A percentile compares a stretch with the other conserved stretches of the same genome.
Evolutionary conservation across 2,888 invertebrate species (phyloP).

Genomic region (Catonia carolina): DNA sequence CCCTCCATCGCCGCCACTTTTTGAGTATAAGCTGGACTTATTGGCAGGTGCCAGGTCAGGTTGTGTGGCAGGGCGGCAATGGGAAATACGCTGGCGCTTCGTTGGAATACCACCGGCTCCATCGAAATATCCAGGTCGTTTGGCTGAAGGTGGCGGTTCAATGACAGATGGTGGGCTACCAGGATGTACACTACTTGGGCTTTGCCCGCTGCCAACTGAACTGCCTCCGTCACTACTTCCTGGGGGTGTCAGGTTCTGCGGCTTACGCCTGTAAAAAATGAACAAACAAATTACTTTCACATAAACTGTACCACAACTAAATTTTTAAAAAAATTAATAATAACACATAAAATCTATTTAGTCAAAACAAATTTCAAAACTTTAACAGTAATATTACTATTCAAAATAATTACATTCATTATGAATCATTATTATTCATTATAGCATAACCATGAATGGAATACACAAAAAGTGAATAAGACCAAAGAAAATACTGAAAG

Average conservation of each 20-base stretch:
- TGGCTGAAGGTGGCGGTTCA: constrained; percentile 46
- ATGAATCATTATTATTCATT: too few species aligned
- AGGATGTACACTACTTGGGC: constrained; percentile 61
- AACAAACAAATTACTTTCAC: too few species aligned
- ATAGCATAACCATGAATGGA: too few species aligned
- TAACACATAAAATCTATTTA: neutral
- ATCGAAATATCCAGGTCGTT: constrained; percentile 57
- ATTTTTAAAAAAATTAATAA: constrained; percentile 2
- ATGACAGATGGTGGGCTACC: constrained; percentile 57
- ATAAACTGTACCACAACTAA: too few species aligned
- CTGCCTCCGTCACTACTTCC: constrained; percentile 74
- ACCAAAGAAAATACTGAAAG: too few species aligned
- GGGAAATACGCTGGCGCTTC: constrained; percentile 83
- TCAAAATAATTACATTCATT: too few species aligned
- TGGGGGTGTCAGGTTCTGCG: constrained; percentile 84
- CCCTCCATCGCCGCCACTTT: too few species aligned
- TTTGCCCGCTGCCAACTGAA: constrained; percentile 66
- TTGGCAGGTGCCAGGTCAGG: neutral
- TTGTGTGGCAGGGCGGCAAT: constrained; percentile 45
- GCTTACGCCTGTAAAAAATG: constrained; percentile 65
- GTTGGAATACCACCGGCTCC: constrained; percentile 51
- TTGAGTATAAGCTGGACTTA: neutral
- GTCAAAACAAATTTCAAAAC: too few species aligned
- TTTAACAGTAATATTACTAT: too few species aligned
- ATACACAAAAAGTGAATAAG: too few species aligned